phyloP scores from a whole-genome alignment of 2,113 vertebrate genomes.

The Ifrita kowaldi region DNA sequence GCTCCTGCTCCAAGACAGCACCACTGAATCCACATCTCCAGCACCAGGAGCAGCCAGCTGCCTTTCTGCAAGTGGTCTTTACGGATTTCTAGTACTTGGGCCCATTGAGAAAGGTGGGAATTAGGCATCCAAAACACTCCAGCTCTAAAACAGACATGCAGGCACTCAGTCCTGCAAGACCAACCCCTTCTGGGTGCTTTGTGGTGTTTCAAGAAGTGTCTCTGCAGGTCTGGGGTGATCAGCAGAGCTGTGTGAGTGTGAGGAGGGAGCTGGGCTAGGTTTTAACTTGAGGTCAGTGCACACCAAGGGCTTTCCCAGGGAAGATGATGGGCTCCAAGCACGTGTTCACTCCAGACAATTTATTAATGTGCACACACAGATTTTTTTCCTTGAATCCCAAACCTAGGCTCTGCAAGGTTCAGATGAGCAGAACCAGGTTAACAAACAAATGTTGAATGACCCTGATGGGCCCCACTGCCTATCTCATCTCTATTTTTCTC shows the following conservation, averaged over 20 bases:
- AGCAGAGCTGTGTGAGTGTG: background rate
- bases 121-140: background rate
- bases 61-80: background rate
- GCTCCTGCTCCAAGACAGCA: background rate
- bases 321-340: background rate
- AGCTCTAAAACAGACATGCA: background rate
- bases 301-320: background rate
- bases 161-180: background rate
- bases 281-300: background rate
- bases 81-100: accelerated
- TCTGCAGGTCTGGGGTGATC: background rate
- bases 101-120: background rate
- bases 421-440: background rate
- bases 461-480: background rate
- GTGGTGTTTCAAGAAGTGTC: background rate
- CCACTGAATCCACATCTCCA: accelerated
- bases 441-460: background rate
- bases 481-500: background rate
- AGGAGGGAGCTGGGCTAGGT: background rate
- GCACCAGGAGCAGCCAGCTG: background rate
- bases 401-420: background rate
- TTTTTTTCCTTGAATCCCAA: background rate
- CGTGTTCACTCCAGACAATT: background rate
- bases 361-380: background rate
- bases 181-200: background rate